Conservation (phyloP, 1,140 invertebrate species). For the Dysdera silvatica region DNA sequence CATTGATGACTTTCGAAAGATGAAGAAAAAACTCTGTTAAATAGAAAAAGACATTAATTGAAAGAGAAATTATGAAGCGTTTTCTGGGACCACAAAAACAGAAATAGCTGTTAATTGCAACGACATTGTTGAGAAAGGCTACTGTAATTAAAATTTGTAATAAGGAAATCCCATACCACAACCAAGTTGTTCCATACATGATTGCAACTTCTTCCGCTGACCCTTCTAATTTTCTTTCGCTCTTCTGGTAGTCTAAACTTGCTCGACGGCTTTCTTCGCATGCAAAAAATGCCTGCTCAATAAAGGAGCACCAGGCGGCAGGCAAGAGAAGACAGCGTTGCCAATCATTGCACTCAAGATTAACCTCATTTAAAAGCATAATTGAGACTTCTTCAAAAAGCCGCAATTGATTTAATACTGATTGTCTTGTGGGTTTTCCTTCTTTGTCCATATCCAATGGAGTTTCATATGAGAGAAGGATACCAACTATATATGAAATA, state of each 20-base stretch:
- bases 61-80: neutral
- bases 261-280: conserved; percentile 15
- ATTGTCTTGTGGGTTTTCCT: conserved; percentile 18
- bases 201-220: conserved; percentile 8
- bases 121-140: neutral
- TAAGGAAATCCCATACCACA: conserved; percentile 10
- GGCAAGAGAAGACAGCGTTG: conserved; percentile 14
- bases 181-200: conserved; percentile 12
- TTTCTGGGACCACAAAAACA: neutral
- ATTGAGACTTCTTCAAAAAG: conserved; percentile 21
- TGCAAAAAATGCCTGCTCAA: conserved; percentile 20
- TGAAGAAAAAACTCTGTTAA: too few relatives aligned
- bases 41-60: too few relatives aligned
- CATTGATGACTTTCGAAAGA: too few relatives aligned
- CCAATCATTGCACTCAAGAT: conserved; percentile 20
- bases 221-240: neutral
- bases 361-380: conserved; percentile 16
- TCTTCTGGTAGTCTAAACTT: conserved; percentile 10
- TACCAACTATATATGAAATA: conserved; percentile 15
- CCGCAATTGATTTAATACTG: neutral
- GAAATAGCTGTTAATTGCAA: neutral
- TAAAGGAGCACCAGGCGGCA: conserved; percentile 14
- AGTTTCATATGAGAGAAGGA: conserved; percentile 19
- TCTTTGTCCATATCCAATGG: conserved; percentile 27
- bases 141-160: neutral